These are phyloP conservation scores for Eleginops maclovinus DNA, from an alignment of 2,113 vertebrate genomes.

Conservation along the genomic window DNA sequence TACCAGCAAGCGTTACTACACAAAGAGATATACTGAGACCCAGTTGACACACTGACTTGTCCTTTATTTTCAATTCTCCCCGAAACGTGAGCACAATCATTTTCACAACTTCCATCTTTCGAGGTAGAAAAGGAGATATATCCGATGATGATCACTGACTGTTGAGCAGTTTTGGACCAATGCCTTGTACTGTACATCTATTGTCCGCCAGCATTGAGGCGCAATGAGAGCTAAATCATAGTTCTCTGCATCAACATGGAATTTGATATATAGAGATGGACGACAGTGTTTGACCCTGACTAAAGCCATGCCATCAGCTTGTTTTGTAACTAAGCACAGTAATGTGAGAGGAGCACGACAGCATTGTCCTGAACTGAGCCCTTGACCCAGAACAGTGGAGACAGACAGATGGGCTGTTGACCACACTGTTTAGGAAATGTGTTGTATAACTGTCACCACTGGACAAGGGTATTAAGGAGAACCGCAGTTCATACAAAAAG, in stretches of 20 bases:
- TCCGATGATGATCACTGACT: conserved; percentile 28
- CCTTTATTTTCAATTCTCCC: background rate
- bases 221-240: conserved; percentile 50
- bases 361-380: conserved; percentile 75
- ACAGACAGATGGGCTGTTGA: conserved; percentile 44
- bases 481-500: background rate
- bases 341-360: conserved; percentile 77
- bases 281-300: conserved; percentile 67
- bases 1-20: background rate
- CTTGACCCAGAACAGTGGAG: conserved; percentile 66
- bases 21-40: background rate
- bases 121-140: conserved; percentile 4
- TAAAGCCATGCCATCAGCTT: conserved; percentile 77
- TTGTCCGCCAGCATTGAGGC: conserved; percentile 11
- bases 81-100: conserved; percentile 1
- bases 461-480: conserved; percentile 26
- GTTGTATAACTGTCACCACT: conserved; percentile 36
- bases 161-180: conserved; percentile 19
- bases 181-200: conserved; percentile 5
- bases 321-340: conserved; percentile 76
- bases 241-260: conserved; percentile 69
- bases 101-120: background rate
- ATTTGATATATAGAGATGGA: conserved; percentile 68
- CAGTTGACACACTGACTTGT: conserved; percentile 6
- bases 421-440: conserved; percentile 41